Evolutionary conservation across 2,888 invertebrate genomes (phyloP), one percentile per base, ranked within the genome.

Genomic region (Plagodis dolabraria): DNA sequence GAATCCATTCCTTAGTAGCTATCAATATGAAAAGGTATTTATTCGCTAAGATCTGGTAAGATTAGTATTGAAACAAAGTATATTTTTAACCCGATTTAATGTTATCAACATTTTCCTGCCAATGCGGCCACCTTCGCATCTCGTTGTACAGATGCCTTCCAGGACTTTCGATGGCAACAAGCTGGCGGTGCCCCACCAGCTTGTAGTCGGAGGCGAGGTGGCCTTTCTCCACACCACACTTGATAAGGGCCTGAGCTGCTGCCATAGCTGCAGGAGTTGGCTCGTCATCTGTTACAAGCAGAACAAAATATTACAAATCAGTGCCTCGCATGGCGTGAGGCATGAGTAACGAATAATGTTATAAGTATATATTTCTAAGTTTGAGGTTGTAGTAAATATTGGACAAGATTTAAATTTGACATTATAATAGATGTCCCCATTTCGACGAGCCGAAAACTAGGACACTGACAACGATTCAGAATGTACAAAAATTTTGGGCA

Each of bases 101-200:
- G 7, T 76, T 71, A 7, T 70, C 72, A 11, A 76, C 80, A 47
- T 90, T 79, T 47, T 85, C 82, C 8, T 85, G 63, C 83, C 86
- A 94, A 35, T 93, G 82, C 0, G 92, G 85, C 93, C 93, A 94
- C 0, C 76, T 69, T 55, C 92, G 83, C 33, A 94, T 90, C 52
- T 87, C 83, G 7, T 74, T 79, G 70, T 87, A 93, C 0, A 94
- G 74, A 53, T 87, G 82, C 5, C 83, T 69, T 0, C 93, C 94
- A 0, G 93, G 94, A 56, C 93, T 93, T 50, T 82, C 74, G 0
- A 86, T 87, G 6, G 79, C 75, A 0, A 74, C 70, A 0, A 93
- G 82, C 67, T 94, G 93, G 44, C 93, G 83, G 71, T 96, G 96
- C 0, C 94, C 96, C 5, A 95, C 89, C 48, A 96, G 76, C 44